Evolutionary conservation across 2,113 vertebrate genomes (phyloP).

Genomic region (Chaetodon trifascialis): DNA sequence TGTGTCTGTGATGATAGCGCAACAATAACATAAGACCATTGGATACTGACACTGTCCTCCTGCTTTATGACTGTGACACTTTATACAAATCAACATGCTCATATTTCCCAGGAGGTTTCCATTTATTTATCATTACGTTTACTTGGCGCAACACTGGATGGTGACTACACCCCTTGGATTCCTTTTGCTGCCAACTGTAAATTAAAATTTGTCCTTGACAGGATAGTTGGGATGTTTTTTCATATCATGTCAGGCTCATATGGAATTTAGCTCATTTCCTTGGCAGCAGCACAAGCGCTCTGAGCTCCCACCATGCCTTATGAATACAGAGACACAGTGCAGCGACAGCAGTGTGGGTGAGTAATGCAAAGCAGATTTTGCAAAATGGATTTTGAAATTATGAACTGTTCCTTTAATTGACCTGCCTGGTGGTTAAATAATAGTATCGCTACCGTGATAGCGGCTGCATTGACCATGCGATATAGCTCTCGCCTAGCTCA

Average conservation of each 20-base stretch:
- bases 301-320: conserved; percentile 12
- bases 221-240: conserved; percentile 21
- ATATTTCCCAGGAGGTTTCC: conserved; percentile 49
- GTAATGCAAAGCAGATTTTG: conserved; percentile 44
- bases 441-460: conserved; percentile 29
- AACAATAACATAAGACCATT: background rate
- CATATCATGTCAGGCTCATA: conserved; percentile 32
- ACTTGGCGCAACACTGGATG: conserved; percentile 26
- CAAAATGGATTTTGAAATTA: conserved; percentile 56
- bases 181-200: conserved; percentile 40
- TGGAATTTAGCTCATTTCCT: conserved; percentile 49
- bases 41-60: background rate
- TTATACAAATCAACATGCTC: conserved; percentile 27
- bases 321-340: conserved; percentile 40
- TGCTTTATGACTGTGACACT: conserved; percentile 22
- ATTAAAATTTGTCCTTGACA: conserved; percentile 58
- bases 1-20: conserved; percentile 1
- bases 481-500: conserved; percentile 17
- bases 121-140: conserved; percentile 55
- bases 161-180: conserved; percentile 23
- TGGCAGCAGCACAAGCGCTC: conserved; percentile 30
- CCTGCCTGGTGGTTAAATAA: conserved; percentile 23
- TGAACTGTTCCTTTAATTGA: conserved; percentile 59
- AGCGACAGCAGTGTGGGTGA: conserved; percentile 13
- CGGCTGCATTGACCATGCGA: conserved; percentile 48